Base-by-base conservation (phyloP, 2,888 invertebrate species). In the Parochlus steinenii region DNA sequence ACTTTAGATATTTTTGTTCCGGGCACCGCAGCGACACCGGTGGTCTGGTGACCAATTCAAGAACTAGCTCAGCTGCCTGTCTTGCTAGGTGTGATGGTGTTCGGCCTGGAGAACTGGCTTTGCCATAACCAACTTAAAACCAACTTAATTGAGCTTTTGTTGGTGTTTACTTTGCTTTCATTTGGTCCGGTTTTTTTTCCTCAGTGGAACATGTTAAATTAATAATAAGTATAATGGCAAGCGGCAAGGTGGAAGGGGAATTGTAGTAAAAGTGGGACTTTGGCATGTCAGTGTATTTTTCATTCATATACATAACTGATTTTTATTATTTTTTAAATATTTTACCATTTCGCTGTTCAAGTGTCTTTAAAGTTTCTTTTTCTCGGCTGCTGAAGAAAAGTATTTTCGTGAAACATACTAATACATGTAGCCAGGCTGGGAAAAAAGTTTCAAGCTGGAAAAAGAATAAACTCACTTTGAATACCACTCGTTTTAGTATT, bases 261-360 rank as follows among this genome's bases (percentile, higher is more conserved):
- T 28, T 26, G 17, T 28, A 34, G 34, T 34, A 34, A 34, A 34
- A 34, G 34, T 34, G 34, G 34, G 34, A 34, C 34, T 34, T 27
- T 34, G 27, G 34, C 20, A 34, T 18, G 34, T 20, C 20, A 20
- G 22, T 34, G 34, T 34, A 16, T 10, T 19, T 17, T 14, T 19
- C 22, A 11, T 28, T 34, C 20, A 16, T 34, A 23, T 23, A 34
- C 34, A 34, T 34, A 34, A 34, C 34, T 34, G 34, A 32, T 17
- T 31, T 10, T 32, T 32, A 24, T 24, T 31, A 10, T 26, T 34
- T 34, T 23, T 30, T 15, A 18, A 18, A 17, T 19, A 30, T 30
- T 19, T 16, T 11, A 30, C 7, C 19, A n/a, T 27, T 33, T 18
- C 14, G 18, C 19, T 11, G 27, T 34, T 34, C 34, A 34, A 34